Percentiles rank a stretch among this genome's conserved stretches.
These are phyloP conservation scores for Limosa lapponica DNA, from an alignment of 2,797 vertebrate genomes.

Conservation along the genomic window DNA sequence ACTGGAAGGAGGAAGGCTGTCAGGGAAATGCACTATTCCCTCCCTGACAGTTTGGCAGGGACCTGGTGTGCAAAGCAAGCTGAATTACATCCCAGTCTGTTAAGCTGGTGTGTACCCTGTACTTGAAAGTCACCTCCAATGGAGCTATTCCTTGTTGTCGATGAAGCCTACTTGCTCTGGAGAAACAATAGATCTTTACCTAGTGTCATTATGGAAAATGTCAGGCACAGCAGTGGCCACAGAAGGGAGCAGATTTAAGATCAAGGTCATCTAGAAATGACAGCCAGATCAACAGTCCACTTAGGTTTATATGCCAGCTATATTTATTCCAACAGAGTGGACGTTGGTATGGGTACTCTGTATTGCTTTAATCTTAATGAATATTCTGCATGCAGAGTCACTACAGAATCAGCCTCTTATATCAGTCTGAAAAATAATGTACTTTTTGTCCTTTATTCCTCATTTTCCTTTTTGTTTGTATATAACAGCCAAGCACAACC, in stretches of 20 bases:
- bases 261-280: constrained; percentile 48
- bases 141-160: neutral
- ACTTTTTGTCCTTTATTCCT: neutral
- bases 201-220: constrained; percentile 41
- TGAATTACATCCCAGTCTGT: neutral
- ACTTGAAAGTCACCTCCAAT: constrained; percentile 28
- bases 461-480: neutral
- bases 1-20: neutral
- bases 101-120: neutral
- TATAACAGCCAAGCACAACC: neutral
- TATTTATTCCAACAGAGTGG: constrained; percentile 6
- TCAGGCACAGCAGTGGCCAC: constrained; percentile 29
- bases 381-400: constrained; percentile 12
- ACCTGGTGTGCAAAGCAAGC: neutral
- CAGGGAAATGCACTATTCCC: neutral
- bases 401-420: neutral
- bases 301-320: constrained; percentile 11
- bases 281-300: constrained; percentile 14
- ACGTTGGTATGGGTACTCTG: neutral
- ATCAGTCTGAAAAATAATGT: constrained; percentile 13
- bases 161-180: neutral
- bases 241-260: constrained; percentile 49
- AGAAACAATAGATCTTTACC: constrained; percentile 52
- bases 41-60: neutral
- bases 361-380: constrained; percentile 5